Conservation (phyloP, 2,888 invertebrate genomes). For the Rhamnusium bicolor region DNA sequence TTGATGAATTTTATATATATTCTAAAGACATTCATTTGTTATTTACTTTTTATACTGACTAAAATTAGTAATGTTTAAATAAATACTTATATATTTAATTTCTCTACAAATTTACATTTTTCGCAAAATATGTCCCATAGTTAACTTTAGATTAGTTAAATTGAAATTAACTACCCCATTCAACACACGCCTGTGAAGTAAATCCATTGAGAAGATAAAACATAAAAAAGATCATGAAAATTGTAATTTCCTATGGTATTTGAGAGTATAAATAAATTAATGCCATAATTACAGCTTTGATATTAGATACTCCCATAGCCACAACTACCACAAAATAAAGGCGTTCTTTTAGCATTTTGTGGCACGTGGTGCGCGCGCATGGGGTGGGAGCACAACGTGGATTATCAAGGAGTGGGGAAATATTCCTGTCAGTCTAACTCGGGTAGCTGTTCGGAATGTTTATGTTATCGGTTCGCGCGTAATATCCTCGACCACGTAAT, state of each 20-base stretch:
- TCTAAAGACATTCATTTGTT: too few species aligned
- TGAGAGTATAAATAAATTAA: constrained; percentile 6
- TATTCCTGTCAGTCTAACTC: constrained; percentile 65
- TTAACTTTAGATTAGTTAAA: too few species aligned
- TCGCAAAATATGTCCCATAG: too few species aligned
- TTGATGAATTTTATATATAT: too few species aligned
- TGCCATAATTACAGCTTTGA: constrained; percentile 43
- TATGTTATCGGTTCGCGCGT: constrained; percentile 48
- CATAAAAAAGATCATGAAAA: not conserved
- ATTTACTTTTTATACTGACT: too few species aligned
- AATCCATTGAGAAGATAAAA: not conserved
- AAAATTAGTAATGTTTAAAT: too few species aligned
- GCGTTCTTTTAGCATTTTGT: constrained; percentile 45
- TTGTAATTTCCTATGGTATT: not conserved
- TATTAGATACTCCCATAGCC: constrained; percentile 50
- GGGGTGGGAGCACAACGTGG: constrained; percentile 65
- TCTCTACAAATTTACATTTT: not conserved
- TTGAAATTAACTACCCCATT: not conserved
- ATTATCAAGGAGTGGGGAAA: constrained; percentile 55
- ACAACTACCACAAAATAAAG: constrained; percentile 51
- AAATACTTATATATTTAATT: too few species aligned
- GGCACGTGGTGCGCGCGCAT: constrained; percentile 70
- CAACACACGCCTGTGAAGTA: not conserved
- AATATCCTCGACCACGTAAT: constrained; percentile 33
- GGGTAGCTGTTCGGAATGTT: constrained; percentile 59